phyloP scores from a whole-genome alignment of 2,888 invertebrate genomes.

The Timandra comae region DNA sequence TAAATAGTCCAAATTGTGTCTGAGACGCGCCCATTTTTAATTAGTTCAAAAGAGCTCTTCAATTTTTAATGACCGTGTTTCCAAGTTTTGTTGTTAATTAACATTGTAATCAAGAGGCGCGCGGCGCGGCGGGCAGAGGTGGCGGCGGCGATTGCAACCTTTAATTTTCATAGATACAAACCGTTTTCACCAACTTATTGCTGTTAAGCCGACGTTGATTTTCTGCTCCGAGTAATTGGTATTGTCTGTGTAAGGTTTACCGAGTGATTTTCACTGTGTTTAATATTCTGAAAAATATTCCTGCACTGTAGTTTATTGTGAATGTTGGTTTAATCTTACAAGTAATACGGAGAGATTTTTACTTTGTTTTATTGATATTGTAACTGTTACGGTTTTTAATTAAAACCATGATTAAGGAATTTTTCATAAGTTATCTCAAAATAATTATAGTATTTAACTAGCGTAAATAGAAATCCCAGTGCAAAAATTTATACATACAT shows the following conservation, averaged over 20 bases:
- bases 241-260: constrained; percentile 2
- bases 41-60: constrained; percentile 64
- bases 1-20: constrained; percentile 71
- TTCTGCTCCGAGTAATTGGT: constrained; percentile 6
- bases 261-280: background rate
- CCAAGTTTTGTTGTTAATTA: constrained; percentile 54
- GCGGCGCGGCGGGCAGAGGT: constrained; percentile 24
- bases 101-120: constrained; percentile 35
- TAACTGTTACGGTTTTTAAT: too few species aligned
- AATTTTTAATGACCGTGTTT: constrained; percentile 65
- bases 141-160: constrained; percentile 33
- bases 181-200: constrained; percentile 13
- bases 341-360: too few species aligned
- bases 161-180: constrained; percentile 33
- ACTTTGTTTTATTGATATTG: too few species aligned
- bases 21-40: constrained; percentile 72
- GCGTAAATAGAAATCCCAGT: too few species aligned
- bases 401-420: too few species aligned
- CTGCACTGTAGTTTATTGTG: too few species aligned
- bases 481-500: too few species aligned
- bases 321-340: too few species aligned
- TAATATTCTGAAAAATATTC: constrained; percentile 1
- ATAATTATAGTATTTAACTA: too few species aligned
- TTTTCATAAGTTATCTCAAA: too few species aligned
- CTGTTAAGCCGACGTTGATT: constrained; percentile 13